phyloP scores from a whole-genome alignment of 1,140 invertebrate species.

The Brachionus manjavacas region DNA sequence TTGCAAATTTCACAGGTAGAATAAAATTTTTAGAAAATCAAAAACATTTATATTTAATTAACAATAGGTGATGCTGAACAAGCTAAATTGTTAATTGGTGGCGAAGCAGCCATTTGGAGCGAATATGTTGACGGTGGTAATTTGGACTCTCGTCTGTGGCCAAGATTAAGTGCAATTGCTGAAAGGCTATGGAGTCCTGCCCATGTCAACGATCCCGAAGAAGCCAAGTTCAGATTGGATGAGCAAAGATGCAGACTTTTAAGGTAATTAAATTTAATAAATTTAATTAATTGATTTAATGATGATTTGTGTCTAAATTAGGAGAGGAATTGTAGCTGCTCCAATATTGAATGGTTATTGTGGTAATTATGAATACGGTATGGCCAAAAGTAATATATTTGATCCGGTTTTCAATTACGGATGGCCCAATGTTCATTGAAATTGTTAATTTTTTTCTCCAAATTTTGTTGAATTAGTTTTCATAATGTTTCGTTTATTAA shows the following conservation, averaged over 20 bases:
- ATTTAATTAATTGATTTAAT: not conserved
- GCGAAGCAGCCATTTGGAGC: conserved; percentile 54
- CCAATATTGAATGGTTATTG: conserved; percentile 54
- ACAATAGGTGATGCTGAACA: conserved; percentile 34
- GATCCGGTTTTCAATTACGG: conserved; percentile 40
- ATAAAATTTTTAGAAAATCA: not conserved
- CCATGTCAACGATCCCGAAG: conserved; percentile 41
- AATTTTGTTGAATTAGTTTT: not conserved
- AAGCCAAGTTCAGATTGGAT: conserved; percentile 56
- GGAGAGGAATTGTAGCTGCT: conserved; percentile 51
- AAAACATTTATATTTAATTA: not conserved
- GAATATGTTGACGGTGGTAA: conserved; percentile 47
- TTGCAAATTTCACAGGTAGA: conserved; percentile 49
- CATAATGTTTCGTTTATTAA: not conserved
- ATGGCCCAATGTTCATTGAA: conserved; percentile 7
- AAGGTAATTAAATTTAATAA: conserved; percentile 53
- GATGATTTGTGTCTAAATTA: conserved; percentile 31
- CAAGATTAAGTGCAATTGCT: conserved; percentile 47
- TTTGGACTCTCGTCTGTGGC: conserved; percentile 45
- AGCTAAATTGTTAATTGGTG: conserved; percentile 50
- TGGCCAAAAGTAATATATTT: conserved; percentile 35
- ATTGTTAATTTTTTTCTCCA: not conserved
- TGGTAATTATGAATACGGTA: conserved; percentile 51
- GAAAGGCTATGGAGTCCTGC: conserved; percentile 48
- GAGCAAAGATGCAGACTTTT: conserved; percentile 80